A percentile compares a stretch with the other conserved stretches of the same genome.
These are phyloP conservation scores for Amblyornis subalaris DNA, from an alignment of 2,113 vertebrate species.

Conservation along the genomic window DNA sequence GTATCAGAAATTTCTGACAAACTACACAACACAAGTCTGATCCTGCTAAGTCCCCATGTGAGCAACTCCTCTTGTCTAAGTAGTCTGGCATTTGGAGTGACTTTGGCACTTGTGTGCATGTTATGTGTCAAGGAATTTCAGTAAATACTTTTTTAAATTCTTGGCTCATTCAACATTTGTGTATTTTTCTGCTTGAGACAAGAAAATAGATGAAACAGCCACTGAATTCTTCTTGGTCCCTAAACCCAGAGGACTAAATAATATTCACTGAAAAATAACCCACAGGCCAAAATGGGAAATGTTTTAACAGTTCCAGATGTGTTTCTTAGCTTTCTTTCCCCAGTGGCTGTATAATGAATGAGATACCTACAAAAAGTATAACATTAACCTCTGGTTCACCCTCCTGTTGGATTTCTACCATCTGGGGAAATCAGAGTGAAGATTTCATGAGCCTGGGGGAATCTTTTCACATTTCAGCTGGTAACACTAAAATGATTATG, in stretches of 20 bases:
- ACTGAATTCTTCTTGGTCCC: not conserved
- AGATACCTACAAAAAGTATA: conserved; percentile 12
- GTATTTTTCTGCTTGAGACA: not conserved
- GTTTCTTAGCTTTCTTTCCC: conserved; percentile 1
- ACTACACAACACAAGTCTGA: not conserved
- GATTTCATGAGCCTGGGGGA: not conserved
- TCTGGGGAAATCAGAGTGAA: not conserved
- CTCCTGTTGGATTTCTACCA: not conserved
- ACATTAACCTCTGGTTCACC: conserved; percentile 41
- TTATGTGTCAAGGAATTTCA: conserved; percentile 8
- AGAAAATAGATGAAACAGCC: not conserved
- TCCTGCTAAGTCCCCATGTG: not conserved
- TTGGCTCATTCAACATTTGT: not conserved
- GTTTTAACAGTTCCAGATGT: conserved; percentile 43
- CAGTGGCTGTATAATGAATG: conserved; percentile 2
- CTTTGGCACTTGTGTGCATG: not conserved
- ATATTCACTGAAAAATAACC: conserved; percentile 14
- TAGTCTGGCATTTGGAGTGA: conserved; percentile 4
- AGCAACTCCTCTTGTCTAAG: not conserved
- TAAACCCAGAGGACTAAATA: conserved; percentile 10
- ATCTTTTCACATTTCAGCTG: not conserved
- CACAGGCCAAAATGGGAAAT: conserved; percentile 1
- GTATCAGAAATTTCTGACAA: not conserved
- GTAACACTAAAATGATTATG: not conserved
- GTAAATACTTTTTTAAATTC: not conserved